Percentiles rank a stretch among this genome's conserved stretches.
These are phyloP conservation scores for Accipiter cooperii DNA, from an alignment of 2,113 vertebrate genomes.

Conservation along the genomic window DNA sequence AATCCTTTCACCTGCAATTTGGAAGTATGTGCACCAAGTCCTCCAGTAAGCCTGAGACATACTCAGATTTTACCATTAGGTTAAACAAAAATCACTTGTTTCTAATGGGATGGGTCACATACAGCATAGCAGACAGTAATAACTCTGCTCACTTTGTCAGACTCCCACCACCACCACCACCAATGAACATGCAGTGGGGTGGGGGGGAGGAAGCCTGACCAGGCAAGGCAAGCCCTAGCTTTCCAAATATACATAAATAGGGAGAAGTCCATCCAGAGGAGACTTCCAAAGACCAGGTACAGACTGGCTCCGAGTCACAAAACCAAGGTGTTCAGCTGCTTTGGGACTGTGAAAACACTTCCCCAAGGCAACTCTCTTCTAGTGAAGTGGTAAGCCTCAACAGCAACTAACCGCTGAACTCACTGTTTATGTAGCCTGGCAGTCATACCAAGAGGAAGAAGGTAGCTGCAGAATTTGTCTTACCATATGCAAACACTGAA, in stretches of 20 bases:
- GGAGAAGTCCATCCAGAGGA: neutral
- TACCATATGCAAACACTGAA: neutral
- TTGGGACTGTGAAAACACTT: neutral
- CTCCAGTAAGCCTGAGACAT: neutral
- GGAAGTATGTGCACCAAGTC: neutral
- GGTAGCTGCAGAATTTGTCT: neutral
- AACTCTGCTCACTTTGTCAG: neutral
- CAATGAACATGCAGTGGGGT: neutral
- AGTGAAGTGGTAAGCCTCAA: neutral
- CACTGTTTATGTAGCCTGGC: neutral
- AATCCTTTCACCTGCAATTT: neutral
- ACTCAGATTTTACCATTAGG: neutral
- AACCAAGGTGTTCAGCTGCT: neutral
- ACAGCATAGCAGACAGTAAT: too few relatives aligned
- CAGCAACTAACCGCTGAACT: neutral
- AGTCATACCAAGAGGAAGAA: neutral
- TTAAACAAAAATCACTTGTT: neutral
- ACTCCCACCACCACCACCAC: too few relatives aligned
- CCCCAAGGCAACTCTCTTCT: neutral
- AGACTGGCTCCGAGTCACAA: neutral
- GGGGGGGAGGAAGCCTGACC: neutral
- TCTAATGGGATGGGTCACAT: neutral
- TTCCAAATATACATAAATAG: neutral
- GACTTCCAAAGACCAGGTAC: neutral
- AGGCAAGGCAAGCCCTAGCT: neutral